These are phyloP conservation scores for Myiagra hebetior DNA, from an alignment of 2,113 vertebrate species.

Conservation along the genomic window DNA sequence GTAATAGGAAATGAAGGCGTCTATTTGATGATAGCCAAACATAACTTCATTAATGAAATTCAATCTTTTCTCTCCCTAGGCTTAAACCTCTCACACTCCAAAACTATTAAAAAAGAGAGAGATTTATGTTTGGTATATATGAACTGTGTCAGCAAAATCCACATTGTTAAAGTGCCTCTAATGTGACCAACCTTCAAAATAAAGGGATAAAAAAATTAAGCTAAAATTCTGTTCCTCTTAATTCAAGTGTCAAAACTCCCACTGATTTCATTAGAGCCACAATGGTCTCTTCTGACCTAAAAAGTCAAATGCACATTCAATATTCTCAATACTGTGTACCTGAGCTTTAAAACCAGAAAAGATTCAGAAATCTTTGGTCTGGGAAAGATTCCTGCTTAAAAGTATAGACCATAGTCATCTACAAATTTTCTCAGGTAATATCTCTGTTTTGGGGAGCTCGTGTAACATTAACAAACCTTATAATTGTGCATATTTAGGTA, in stretches of 20 bases:
- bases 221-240: background rate
- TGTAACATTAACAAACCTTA: background rate
- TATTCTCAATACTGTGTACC: background rate
- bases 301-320: background rate
- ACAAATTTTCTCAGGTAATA: background rate
- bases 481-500: background rate
- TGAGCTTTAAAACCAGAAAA: background rate
- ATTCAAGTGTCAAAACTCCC: background rate
- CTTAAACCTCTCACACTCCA: background rate
- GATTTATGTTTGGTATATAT: background rate
- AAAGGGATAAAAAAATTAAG: background rate
- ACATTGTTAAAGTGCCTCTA: background rate
- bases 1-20: background rate
- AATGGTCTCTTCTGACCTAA: background rate
- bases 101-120: background rate
- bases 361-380: background rate
- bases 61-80: background rate
- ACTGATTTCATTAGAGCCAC: background rate
- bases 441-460: background rate
- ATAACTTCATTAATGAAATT: constrained; percentile 22
- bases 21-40: background rate
- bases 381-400: background rate
- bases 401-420: background rate
- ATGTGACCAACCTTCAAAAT: background rate
- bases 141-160: background rate